A percentile compares a stretch with the other conserved stretches of the same genome.
Evolutionary conservation across 2,113 vertebrate species (phyloP).

Genomic region (Miniopterus natalensis): DNA sequence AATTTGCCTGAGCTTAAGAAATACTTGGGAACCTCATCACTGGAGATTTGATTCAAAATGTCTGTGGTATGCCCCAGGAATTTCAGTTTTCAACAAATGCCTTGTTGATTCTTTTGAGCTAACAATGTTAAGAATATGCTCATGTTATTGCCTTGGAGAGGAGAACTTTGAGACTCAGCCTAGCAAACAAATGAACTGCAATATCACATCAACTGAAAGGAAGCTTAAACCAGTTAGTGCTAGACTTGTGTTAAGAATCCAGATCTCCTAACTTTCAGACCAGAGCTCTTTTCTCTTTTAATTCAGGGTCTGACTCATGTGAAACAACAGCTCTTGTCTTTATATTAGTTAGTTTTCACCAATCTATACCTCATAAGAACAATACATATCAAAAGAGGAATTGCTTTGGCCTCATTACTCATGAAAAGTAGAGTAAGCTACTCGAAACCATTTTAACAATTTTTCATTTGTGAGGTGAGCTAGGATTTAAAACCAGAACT

Average conservation of each 20-base stretch:
- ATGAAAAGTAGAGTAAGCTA: conserved; percentile 42
- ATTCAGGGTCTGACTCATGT: neutral
- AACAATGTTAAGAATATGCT: neutral
- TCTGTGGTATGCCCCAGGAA: neutral
- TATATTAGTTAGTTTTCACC: neutral
- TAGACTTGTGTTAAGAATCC: neutral
- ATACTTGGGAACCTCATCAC: neutral
- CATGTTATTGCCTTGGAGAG: neutral
- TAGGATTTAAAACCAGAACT: conserved; percentile 48
- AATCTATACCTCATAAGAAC: neutral
- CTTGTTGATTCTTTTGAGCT: neutral
- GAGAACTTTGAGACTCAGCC: neutral
- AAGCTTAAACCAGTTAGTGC: neutral
- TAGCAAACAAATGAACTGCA: neutral
- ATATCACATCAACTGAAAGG: neutral
- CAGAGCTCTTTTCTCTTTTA: neutral
- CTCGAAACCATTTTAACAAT: neutral
- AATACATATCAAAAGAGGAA: conserved; percentile 1
- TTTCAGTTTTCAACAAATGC: neutral
- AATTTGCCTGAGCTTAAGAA: neutral
- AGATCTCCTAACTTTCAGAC: neutral
- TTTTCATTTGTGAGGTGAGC: conserved; percentile 58
- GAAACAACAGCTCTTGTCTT: neutral
- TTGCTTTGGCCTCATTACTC: conserved; percentile 55
- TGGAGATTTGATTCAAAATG: neutral